Evolutionary conservation across 2,888 invertebrate species (phyloP), one percentile per base, ranked within the genome.

Genomic region (Terebella lapidaria): DNA sequence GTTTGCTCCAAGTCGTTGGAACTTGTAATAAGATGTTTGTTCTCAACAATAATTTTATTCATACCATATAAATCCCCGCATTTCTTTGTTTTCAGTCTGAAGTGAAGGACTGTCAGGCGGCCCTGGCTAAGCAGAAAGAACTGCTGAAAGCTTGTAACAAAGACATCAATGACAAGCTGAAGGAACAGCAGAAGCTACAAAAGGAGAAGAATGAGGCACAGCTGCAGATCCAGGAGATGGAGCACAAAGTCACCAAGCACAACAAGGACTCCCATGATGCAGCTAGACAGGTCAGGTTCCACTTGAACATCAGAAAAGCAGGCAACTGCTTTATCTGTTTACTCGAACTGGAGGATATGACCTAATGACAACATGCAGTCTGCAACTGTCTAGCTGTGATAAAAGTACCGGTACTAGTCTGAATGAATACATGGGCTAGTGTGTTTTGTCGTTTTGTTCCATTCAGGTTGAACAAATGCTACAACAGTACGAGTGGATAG

Each of bases 401-500:
- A n/a, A n/a, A n/a, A n/a, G n/a, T n/a, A n/a, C n/a, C n/a, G n/a
- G n/a, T n/a, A n/a, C n/a, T n/a, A n/a, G n/a, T n/a, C n/a, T n/a
- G n/a, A n/a, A n/a, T n/a, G n/a, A n/a, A n/a, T n/a, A n/a, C n/a
- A n/a, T n/a, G n/a, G n/a, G n/a, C n/a, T n/a, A n/a, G n/a, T n/a
- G n/a, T n/a, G n/a, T n/a, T n/a, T n/a, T n/a, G n/a, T n/a, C n/a
- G n/a, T n/a, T 22, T 22, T 22, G 18, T 15, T 24, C 27, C 24
- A 47, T 27, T 24, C 57, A 78, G 78, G 76, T 78, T 24, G 78
- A 78, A 53, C 61, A 70, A 26, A 63, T 78, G 67, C 61, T 78
- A 42, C 70, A 74, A 56, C 70, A 69, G 47, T 71, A 77, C 64
- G 73, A 86, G 0, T 94, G 93, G 93, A 90, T 94, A 51, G 79